Base-by-base conservation (phyloP, 2,888 invertebrate species). In the Camponotus fellah region DNA sequence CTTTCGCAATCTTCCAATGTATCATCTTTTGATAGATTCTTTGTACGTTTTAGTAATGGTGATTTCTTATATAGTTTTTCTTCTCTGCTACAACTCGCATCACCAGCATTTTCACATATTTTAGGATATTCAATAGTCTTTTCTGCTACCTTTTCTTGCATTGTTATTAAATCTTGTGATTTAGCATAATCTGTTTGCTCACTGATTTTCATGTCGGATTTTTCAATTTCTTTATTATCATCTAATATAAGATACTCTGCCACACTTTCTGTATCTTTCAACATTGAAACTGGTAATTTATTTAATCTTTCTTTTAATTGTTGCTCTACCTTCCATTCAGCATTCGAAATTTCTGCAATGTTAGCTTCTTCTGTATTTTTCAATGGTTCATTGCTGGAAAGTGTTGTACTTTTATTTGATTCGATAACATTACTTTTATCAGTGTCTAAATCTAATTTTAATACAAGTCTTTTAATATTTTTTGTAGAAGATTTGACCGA, bases 1-100 rank as follows among this genome's bases (percentile, higher is more conserved):
- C 96, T 96, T 90, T 96, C 96, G 87, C 95, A 95, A 83, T 95
- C 95, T 82, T 95, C 94, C 56, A 92, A 85, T 6, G 92, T 92
- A 66, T 93, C 93, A 40, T 93, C 92, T 74, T 82, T 91, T 8
- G 90, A 87, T 0, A 88, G 77, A 80, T 65, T 83, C 82, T 85
- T 91, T 10, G 79, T 66, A 83, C 85, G 85, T 85, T 85, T 92
- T 17, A 87, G 71, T 58, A 87, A 58, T n/a, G 80, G 84, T 21
- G 87, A 85, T 76, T 84, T 87, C 34, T 71, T 72, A 74, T 26
- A 40, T 37, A 32, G 74, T 82, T 81, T 87, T 12, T 89, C 87
- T 58, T 77, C 82, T 40, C 83, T 85, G n/a, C 43, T 68, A 34
- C 74, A 60, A 71, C 75, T 72, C 8, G 81, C 87, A 58, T 87